Evolutionary conservation across 2,888 invertebrate genomes (phyloP).

Genomic region (Corbicula japonica): DNA sequence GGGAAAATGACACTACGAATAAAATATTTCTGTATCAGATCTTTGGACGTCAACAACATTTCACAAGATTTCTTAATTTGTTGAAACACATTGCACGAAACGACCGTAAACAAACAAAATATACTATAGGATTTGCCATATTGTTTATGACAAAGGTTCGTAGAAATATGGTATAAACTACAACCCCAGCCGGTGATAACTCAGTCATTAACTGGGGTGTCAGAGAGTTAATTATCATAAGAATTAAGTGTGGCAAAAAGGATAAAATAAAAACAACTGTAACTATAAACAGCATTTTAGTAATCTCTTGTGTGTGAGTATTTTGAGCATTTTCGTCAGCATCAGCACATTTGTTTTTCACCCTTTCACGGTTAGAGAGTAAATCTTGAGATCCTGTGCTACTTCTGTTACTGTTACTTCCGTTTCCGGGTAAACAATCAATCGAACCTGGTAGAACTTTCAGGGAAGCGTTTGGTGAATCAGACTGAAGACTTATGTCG

Average conservation of each 20-base stretch:
- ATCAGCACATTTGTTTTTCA: too few species aligned
- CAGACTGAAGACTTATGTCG: too few species aligned
- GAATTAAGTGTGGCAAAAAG: slow-evolving; percentile 70
- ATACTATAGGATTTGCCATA: slow-evolving; percentile 75
- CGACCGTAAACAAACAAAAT: slow-evolving; percentile 73
- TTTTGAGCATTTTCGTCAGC: slow-evolving; percentile 28
- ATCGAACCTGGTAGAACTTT: too few species aligned
- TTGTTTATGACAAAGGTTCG: slow-evolving; percentile 76
- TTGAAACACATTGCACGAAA: slow-evolving; percentile 48
- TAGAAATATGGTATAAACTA: slow-evolving; percentile 69
- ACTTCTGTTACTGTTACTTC: too few species aligned
- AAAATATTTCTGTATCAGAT: too few species aligned
- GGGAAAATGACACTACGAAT: too few species aligned
- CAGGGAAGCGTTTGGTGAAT: too few species aligned
- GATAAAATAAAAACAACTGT: slow-evolving; percentile 74
- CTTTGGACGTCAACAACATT: too few species aligned
- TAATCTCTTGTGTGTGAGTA: slow-evolving; percentile 67
- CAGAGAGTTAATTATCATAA: slow-evolving; percentile 62
- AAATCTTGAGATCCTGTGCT: too few species aligned
- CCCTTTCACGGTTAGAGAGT: too few species aligned
- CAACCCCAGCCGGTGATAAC: slow-evolving; percentile 48
- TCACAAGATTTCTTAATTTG: not conserved
- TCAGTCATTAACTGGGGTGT: slow-evolving; percentile 49
- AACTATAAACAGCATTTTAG: slow-evolving; percentile 73
- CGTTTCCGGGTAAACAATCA: too few species aligned